A percentile compares a stretch with the other conserved stretches of the same genome.
phyloP scores from a whole-genome alignment of 2,113 vertebrate genomes.

The Orthonyx spaldingii region DNA sequence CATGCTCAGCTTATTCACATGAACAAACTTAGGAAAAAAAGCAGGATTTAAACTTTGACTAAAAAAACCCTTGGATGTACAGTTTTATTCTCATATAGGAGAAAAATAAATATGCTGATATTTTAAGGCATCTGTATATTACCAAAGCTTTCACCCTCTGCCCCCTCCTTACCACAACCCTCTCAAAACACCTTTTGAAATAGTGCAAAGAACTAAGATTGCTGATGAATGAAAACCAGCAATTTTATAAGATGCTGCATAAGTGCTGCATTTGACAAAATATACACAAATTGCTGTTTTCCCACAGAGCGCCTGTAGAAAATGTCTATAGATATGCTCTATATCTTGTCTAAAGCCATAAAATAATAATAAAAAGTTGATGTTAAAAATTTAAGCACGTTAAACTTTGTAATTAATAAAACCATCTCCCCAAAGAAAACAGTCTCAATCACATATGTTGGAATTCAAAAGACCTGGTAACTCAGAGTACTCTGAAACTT shows the following conservation, averaged over 20 bases:
- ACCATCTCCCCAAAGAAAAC: not conserved
- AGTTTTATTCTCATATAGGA: not conserved
- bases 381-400: not conserved
- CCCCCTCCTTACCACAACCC: not conserved
- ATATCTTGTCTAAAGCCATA: not conserved
- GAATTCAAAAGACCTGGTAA: not conserved
- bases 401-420: not conserved
- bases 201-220: not conserved
- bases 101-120: not conserved
- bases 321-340: not conserved
- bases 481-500: not conserved
- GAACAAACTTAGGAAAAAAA: not conserved
- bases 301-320: not conserved
- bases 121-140: not conserved
- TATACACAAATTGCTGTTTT: not conserved
- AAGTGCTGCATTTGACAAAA: not conserved
- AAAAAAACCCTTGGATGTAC: not conserved
- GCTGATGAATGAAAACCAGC: not conserved
- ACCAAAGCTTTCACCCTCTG: not conserved
- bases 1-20: not conserved
- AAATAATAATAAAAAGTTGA: not conserved
- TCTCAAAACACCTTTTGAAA: not conserved
- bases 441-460: not conserved
- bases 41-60: not conserved
- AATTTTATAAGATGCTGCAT: not conserved